These are phyloP conservation scores for Acrobasis consociella DNA, from an alignment of 2,888 invertebrate species.

Conservation along the genomic window DNA sequence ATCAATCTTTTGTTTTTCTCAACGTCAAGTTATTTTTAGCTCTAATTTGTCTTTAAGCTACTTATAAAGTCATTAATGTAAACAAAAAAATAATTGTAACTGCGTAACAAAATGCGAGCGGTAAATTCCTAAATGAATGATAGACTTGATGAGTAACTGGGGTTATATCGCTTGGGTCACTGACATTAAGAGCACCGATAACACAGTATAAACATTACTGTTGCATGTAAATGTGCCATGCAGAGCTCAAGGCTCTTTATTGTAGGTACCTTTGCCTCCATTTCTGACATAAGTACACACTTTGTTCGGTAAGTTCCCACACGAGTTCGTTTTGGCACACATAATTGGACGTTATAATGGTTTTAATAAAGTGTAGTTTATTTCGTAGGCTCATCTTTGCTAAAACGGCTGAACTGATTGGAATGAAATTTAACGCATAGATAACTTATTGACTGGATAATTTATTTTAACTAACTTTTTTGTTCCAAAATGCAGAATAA, in stretches of 20 bases:
- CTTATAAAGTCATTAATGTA: conserved; percentile 6
- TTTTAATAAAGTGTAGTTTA: too few relatives aligned
- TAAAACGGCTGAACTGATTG: too few relatives aligned
- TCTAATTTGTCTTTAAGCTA: not conserved
- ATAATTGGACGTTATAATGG: too few relatives aligned
- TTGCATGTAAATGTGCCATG: conserved; percentile 25
- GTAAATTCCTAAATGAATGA: conserved; percentile 18
- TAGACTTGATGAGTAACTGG: conserved; percentile 11
- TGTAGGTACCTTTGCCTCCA: not conserved
- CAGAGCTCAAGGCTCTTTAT: conserved; percentile 5
- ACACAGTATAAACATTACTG: conserved; percentile 13
- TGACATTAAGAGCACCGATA: conserved; percentile 22
- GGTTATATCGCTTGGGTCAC: conserved; percentile 20
- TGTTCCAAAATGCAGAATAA: too few relatives aligned
- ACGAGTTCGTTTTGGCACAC: too few relatives aligned
- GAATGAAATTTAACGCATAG: too few relatives aligned
- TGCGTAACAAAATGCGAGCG: conserved; percentile 9
- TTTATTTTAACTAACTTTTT: too few relatives aligned
- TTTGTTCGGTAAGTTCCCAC: not conserved
- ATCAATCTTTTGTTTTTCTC: not conserved
- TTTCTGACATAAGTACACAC: not conserved
- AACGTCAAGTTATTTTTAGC: not conserved
- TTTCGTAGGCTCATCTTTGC: too few relatives aligned
- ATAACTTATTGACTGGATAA: too few relatives aligned
- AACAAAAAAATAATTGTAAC: conserved; percentile 8